These are phyloP conservation scores for Anniella stebbinsi DNA, from an alignment of 2,797 vertebrate species.

Conservation along the genomic window DNA sequence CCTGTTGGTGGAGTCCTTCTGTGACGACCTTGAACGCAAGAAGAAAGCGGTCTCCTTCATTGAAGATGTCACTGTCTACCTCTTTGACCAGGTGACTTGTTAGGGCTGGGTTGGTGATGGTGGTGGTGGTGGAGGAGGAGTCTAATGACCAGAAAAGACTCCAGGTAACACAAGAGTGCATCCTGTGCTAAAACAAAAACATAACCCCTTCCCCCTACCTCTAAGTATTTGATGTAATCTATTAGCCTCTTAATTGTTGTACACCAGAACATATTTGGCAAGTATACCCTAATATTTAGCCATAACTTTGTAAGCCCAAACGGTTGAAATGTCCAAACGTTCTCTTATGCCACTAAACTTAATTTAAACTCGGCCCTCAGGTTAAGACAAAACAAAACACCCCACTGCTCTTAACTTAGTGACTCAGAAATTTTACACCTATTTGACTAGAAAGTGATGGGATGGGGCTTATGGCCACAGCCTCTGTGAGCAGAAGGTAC, in stretches of 20 bases:
- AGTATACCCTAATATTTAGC: neutral
- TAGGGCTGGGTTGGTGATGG: neutral
- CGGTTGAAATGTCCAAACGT: neutral
- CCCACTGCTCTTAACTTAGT: neutral
- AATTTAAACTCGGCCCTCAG: neutral
- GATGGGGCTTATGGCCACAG: neutral
- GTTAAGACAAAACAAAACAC: neutral
- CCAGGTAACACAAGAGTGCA: neutral
- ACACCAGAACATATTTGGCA: neutral
- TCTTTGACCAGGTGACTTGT: conserved; percentile 92
- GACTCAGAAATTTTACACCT: neutral
- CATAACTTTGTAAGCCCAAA: neutral
- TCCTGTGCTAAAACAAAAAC: neutral
- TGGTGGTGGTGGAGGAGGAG: neutral
- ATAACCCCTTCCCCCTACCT: too few species aligned
- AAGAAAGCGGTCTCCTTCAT: conserved; percentile 97
- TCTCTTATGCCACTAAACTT: neutral
- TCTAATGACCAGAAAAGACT: neutral
- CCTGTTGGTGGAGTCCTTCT: conserved; percentile 74
- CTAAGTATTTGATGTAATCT: neutral
- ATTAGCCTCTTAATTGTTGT: neutral
- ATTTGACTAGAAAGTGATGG: neutral
- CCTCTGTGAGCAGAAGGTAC: neutral
- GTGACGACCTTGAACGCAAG: conserved; percentile 85
- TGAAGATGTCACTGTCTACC: conserved; percentile 95